phyloP scores from a whole-genome alignment of 2,888 invertebrate genomes.

The Zaprionus obscuricornis region DNA sequence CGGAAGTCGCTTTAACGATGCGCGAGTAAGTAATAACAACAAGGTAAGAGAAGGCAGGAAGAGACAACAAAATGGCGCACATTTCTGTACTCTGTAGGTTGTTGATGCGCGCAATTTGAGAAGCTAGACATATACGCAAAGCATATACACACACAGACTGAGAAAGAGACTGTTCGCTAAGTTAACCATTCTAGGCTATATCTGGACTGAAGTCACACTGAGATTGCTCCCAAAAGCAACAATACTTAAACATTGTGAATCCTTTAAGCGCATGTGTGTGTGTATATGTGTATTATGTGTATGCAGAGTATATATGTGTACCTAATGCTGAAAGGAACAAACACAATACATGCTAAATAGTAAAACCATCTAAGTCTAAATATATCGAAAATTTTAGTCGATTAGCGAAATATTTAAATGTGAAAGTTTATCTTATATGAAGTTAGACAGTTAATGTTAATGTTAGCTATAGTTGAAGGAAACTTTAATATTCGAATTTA shows the following conservation, averaged over 20 bases:
- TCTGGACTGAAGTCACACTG: slow-evolving; percentile 32
- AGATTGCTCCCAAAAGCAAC: slow-evolving; percentile 30
- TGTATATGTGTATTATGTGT: slow-evolving; percentile 5
- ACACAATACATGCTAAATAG: too few species aligned
- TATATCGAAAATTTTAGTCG: too few species aligned
- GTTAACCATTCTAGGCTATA: background rate
- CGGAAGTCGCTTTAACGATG: slow-evolving; percentile 79
- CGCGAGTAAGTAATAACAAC: slow-evolving; percentile 72
- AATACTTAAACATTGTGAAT: background rate
- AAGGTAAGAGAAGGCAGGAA: slow-evolving; percentile 30
- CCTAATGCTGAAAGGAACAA: too few species aligned
- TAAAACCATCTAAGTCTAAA: too few species aligned
- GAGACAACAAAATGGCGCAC: slow-evolving; percentile 65
- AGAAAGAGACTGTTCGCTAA: slow-evolving; percentile 8
- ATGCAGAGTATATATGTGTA: too few species aligned
- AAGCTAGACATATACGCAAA: slow-evolving; percentile 34
- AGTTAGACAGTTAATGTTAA: too few species aligned
- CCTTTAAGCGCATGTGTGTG: background rate
- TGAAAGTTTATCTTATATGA: too few species aligned
- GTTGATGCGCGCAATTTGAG: slow-evolving; percentile 54
- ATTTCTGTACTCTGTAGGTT: slow-evolving; percentile 44
- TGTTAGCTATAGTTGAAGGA: too few species aligned
- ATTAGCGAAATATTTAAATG: too few species aligned
- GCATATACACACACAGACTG: slow-evolving; percentile 8
- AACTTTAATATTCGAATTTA: too few species aligned